These are phyloP conservation scores for Steinernema scapterisci DNA, from an alignment of 2,888 invertebrate species.

Conservation along the genomic window DNA sequence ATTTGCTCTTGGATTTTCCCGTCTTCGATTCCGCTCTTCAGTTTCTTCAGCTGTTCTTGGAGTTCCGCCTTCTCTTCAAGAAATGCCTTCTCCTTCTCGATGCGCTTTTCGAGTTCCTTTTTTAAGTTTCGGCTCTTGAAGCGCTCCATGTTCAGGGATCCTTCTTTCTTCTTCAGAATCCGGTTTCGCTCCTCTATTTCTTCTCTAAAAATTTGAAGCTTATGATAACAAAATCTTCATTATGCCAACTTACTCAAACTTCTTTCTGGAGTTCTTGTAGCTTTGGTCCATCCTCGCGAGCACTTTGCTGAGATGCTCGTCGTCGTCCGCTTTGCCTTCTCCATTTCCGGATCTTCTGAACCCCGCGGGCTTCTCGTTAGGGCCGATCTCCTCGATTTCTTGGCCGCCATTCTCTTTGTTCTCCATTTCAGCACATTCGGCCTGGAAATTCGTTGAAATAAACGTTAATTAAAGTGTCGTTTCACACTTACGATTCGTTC, in stretches of 20 bases:
- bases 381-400: neutral
- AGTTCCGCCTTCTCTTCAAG: neutral
- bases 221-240: neutral
- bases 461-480: neutral
- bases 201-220: neutral
- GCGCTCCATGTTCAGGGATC: conserved; percentile 8
- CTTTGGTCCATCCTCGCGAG: conserved; percentile 10
- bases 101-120: neutral
- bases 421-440: conserved; percentile 1
- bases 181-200: neutral
- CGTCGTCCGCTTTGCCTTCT: neutral
- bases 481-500: conserved; percentile 20
- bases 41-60: neutral
- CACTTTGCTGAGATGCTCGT: neutral
- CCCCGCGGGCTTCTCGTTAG: neutral
- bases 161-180: neutral
- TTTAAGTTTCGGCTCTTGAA: neutral
- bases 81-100: neutral
- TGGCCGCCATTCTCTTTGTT: neutral
- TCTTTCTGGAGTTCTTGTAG: neutral
- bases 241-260: neutral
- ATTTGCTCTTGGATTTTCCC: neutral
- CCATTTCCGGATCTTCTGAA: neutral
- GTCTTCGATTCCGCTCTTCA: neutral
- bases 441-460: neutral